Evolutionary conservation across 2,888 invertebrate genomes (phyloP).

Genomic region (Noctua janthe): DNA sequence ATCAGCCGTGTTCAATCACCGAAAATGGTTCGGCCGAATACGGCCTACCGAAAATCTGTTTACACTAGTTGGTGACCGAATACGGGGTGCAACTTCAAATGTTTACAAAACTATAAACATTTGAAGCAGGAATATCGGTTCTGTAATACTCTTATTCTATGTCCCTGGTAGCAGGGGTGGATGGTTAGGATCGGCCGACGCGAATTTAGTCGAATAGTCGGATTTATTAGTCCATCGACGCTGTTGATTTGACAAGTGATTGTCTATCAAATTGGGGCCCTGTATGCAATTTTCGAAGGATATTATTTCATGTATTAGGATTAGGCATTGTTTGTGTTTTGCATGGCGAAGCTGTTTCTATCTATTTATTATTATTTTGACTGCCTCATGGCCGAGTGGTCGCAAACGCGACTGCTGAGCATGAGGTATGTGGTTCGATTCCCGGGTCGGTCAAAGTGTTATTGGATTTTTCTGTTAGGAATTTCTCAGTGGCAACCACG

Average conservation of each 20-base stretch:
- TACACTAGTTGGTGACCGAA: no score
- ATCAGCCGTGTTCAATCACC: no score
- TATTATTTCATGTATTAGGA: background rate
- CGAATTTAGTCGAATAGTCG: slow-evolving; percentile 55
- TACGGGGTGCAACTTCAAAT: no score
- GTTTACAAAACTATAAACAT: background rate
- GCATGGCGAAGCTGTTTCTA: background rate
- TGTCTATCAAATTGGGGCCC: slow-evolving; percentile 46
- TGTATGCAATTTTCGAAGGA: slow-evolving; percentile 2
- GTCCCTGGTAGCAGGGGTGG: background rate
- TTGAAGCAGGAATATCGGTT: background rate
- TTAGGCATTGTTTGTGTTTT: background rate
- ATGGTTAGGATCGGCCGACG: slow-evolving; percentile 31
- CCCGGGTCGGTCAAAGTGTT: background rate
- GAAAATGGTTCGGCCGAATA: no score
- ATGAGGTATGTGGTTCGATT: background rate
- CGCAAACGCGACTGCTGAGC: no score
- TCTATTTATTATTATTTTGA: background rate
- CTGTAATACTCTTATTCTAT: slow-evolving; percentile 20
- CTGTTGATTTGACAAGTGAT: slow-evolving; percentile 61
- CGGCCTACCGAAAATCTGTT: no score
- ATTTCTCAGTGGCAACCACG: no score
- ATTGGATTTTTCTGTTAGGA: no score
- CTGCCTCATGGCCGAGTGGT: background rate
- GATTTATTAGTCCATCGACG: slow-evolving; percentile 63